A percentile compares a stretch with the other conserved stretches of the same genome.
Conservation (phyloP, 2,797 vertebrate genomes). For the Bradypus variegatus region DNA sequence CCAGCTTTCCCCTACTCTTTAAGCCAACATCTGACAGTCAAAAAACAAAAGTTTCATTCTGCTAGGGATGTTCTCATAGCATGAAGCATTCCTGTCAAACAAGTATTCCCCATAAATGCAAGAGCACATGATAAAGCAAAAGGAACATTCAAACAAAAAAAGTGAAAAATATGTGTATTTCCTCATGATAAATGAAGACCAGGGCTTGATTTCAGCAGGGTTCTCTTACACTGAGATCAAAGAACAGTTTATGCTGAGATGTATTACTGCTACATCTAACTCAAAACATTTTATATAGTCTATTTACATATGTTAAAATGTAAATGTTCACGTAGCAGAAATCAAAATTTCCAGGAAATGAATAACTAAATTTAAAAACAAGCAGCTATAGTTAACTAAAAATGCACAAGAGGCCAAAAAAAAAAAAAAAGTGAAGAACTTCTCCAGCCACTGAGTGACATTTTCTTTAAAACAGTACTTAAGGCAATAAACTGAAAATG, state of each 20-base stretch:
- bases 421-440: not conserved
- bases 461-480: not conserved
- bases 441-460: not conserved
- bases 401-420: not conserved
- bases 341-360: not conserved
- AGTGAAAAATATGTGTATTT: not conserved
- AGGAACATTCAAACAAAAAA: not conserved
- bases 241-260: not conserved
- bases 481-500: slow-evolving; percentile 1
- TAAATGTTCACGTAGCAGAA: not conserved
- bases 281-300: not conserved
- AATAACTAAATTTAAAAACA: not conserved
- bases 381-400: not conserved
- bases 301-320: not conserved
- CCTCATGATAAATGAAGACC: not conserved
- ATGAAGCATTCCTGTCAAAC: not conserved
- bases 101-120: not conserved
- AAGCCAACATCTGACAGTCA: not conserved
- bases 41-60: not conserved
- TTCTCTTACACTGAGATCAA: not conserved
- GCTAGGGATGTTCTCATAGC: not conserved
- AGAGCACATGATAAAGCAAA: not conserved
- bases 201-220: not conserved
- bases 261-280: not conserved
- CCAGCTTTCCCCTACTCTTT: not conserved